A percentile compares a stretch with the other conserved stretches of the same genome.
These are phyloP conservation scores for Crematogaster levior DNA, from an alignment of 2,888 invertebrate species.

Conservation along the genomic window DNA sequence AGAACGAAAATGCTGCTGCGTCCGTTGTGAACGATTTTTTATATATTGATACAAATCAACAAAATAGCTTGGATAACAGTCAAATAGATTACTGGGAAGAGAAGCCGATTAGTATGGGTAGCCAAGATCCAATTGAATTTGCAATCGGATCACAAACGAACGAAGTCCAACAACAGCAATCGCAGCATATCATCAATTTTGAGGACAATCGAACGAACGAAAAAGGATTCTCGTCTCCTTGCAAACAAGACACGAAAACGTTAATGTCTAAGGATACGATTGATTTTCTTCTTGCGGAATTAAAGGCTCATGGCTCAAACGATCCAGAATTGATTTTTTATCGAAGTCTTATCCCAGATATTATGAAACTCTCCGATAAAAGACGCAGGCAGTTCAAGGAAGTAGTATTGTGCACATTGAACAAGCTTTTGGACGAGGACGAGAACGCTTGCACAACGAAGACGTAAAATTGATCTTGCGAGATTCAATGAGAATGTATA, in stretches of 20 bases:
- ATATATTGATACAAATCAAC: not conserved
- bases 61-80: not conserved
- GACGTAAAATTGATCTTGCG: not conserved
- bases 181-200: not conserved
- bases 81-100: not conserved
- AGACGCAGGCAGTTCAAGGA: not conserved
- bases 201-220: not conserved
- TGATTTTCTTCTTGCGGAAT: not conserved
- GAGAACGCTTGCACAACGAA: not conserved
- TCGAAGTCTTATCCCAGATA: not conserved
- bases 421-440: not conserved
- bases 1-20: not conserved
- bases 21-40: not conserved
- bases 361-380: constrained; percentile 7
- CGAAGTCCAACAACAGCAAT: not conserved
- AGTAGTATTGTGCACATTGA: not conserved
- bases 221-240: not conserved
- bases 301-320: not conserved
- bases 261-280: not conserved
- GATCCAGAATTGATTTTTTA: constrained; percentile 3
- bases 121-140: not conserved
- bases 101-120: no score
- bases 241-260: not conserved
- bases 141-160: not conserved
- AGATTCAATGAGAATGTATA: not conserved